Base-by-base conservation (phyloP, 2,888 invertebrate species). In the Plagodis dolabraria region DNA sequence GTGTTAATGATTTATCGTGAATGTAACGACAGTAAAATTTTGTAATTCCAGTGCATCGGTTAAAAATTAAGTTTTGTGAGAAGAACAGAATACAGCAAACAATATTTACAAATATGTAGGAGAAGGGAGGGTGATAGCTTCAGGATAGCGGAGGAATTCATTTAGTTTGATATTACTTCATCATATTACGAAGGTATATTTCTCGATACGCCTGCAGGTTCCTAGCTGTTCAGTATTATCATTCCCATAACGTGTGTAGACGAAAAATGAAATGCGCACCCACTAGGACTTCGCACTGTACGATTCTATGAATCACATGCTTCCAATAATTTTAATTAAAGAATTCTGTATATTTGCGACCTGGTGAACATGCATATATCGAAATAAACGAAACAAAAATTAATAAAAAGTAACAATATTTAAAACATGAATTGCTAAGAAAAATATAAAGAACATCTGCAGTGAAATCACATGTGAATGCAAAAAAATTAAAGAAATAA, bases 401-500 rank as follows among this genome's bases (percentile, higher is more conserved):
- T 63, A 57, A 43, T 6, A 65, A 52, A 60, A 60, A 61, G 57
- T 50, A 57, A 63, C 56, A 70, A 68, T 67, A 68, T 72, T 75
- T 75, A 63, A 79, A 85, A 86, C 86, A 90, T 89, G 89, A 89
- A 89, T 86, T 85, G 86, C 87, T 85, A 85, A 82, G 79, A 83
- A 83, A 40, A 40, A 10, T 9, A 38, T 7, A 85, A 57, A 61
- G 48, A 53, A 86, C 82, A 84, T 85, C 85, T 87, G 91, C 89
- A 89, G 92, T 92, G 92, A 92, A 92, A 92, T 92, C 92, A 92
- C 92, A 92, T 92, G 92, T 92, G 92, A 92, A 92, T 92, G 92
- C 90, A 89, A 89, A 86, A 82, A 80, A 85, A 83, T 47, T 82
- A 77, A 71, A 60, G 77, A 85, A 81, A 85, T 81, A 86, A 87